These are phyloP conservation scores for Scomber japonicus DNA, from an alignment of 2,113 vertebrate species.

Conservation along the genomic window DNA sequence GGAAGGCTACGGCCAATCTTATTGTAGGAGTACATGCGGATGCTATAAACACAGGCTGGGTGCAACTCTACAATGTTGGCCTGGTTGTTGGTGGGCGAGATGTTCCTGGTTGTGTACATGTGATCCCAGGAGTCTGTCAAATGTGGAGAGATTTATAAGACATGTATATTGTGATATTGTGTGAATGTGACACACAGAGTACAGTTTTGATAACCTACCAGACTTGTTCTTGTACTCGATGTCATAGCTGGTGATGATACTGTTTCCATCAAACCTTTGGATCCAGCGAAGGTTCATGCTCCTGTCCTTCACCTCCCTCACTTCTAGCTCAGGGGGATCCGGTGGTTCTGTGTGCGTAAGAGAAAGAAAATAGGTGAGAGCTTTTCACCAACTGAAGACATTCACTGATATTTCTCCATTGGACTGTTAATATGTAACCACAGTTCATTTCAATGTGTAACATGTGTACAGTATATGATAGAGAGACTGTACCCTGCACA, in stretches of 20 bases:
- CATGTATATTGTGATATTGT: neutral
- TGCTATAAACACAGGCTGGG: slow-evolving; percentile 97
- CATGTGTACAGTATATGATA: neutral
- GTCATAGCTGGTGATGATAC: slow-evolving; percentile 97
- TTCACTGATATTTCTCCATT: neutral
- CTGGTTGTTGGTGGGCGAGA: slow-evolving; percentile 98
- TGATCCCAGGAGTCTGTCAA: slow-evolving; percentile 95
- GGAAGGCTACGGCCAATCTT: slow-evolving; percentile 98
- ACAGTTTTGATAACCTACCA: slow-evolving; percentile 77
- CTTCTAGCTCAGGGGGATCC: slow-evolving; percentile 96
- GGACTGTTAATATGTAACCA: neutral
- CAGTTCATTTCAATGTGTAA: neutral
- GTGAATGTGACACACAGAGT: neutral
- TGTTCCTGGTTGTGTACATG: slow-evolving; percentile 98
- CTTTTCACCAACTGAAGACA: neutral
- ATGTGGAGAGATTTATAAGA: neutral
- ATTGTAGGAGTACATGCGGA: slow-evolving; percentile 99
- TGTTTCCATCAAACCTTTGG: slow-evolving; percentile 97
- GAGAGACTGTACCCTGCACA: slow-evolving; percentile 90
- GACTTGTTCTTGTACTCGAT: slow-evolving; percentile 99
- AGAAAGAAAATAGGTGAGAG: neutral
- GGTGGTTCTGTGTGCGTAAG: slow-evolving; percentile 89
- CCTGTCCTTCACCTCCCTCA: slow-evolving; percentile 96
- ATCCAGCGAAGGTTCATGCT: slow-evolving; percentile 99
- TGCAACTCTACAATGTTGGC: slow-evolving; percentile 98